Evolutionary conservation across 2,797 vertebrate species (phyloP), one percentile per base, ranked within the genome.

Genomic region (Acipenser oxyrinchus): DNA sequence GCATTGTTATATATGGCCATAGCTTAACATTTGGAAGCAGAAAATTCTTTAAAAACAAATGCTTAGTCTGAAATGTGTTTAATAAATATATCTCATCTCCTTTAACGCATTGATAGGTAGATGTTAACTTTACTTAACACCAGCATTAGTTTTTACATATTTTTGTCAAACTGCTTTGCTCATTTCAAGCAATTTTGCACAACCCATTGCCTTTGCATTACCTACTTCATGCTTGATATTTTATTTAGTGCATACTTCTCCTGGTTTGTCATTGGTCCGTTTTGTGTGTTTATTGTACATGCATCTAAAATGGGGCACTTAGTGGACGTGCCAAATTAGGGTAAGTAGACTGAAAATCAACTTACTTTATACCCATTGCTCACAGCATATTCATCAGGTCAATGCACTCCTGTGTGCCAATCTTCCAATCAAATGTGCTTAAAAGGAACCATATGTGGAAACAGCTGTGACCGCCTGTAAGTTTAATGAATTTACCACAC

Each of bases 301-400:
- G 80, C 80, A 80, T 80, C 80, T 80, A 77, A 78, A 79, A 80
- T 81, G 79, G 87, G 86, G 87, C 68, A 75, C 83, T 86, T 89
- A 91, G 90, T 87, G 83, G 85, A 86, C 89, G 88, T 83, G 79
- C 85, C 79, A 91, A 91, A 86, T 82, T 87, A 68, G 88, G 89
- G 90, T 91, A 86, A 91, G 90, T 91, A 89, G 77, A 76, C 76
- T 73, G 62, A 73, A 76, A 48, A 62, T 62, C 60, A 63, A 71
- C 69, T 72, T 68, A 37, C 74, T 75, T 72, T 70, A 72, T 73
- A 74, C 72, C 72, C 65, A 66, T 72, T 71, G 66, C 52, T 74
- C 72, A 72, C 71, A 75, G 70, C 71, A 71, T 80, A 74, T 80
- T 79, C 80, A 74, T 75, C 74, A 74, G 76, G 76, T 72, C 73